Evolutionary conservation across 2,797 vertebrate species (phyloP).

Genomic region (Muraenolepis orangiensis): DNA sequence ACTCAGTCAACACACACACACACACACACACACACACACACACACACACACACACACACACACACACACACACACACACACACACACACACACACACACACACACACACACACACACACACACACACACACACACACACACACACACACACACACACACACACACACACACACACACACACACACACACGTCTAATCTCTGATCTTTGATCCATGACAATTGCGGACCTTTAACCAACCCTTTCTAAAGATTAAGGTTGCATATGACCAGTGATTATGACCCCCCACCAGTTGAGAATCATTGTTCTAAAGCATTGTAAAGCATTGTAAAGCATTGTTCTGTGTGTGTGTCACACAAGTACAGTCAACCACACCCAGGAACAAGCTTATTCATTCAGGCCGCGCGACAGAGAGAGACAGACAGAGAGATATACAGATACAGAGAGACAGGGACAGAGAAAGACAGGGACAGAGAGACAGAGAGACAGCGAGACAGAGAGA

Average conservation of each 20-base stretch:
- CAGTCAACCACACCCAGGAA: constrained; percentile 45
- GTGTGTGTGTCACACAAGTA: constrained; percentile 17
- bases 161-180: too few species aligned
- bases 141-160: background rate
- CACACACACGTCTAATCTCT: constrained; percentile 54
- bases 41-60: too few species aligned
- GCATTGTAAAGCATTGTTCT: too few species aligned
- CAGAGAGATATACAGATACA: constrained; percentile 27
- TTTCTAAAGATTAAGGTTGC: too few species aligned
- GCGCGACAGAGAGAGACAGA: constrained; percentile 23
- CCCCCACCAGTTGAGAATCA: too few species aligned
- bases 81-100: too few species aligned
- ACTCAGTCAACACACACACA: too few species aligned
- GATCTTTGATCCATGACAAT: constrained; percentile 66
- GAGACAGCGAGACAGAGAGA: constrained; percentile 17
- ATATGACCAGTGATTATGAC: too few species aligned
- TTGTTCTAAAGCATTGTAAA: too few species aligned
- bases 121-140: constrained; percentile 9
- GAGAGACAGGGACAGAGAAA: constrained; percentile 19
- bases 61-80: too few species aligned
- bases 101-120: background rate
- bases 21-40: too few species aligned
- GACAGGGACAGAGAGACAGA: constrained; percentile 8
- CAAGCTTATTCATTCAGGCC: background rate
- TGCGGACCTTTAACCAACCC: constrained; percentile 42